Percentiles rank a stretch among this genome's conserved stretches.
phyloP scores from a whole-genome alignment of 2,113 vertebrate species.

The Elanus axillaris region DNA sequence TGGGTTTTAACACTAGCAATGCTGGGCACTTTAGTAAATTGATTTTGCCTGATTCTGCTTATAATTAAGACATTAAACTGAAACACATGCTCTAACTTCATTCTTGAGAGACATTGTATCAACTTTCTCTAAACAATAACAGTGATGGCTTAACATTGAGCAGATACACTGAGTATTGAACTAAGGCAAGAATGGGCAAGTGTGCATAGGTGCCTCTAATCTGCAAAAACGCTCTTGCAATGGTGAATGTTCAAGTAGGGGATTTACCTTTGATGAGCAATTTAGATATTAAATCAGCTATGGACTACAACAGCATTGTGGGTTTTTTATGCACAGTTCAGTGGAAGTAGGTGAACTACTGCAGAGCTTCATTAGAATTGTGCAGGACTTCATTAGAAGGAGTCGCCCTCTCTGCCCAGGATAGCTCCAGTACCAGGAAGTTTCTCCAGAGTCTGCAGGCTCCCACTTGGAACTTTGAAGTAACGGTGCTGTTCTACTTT shows the following conservation, averaged over 20 bases:
- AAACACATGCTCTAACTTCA: neutral
- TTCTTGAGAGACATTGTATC: neutral
- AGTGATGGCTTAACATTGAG: neutral
- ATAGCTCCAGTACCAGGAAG: neutral
- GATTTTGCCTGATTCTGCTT: neutral
- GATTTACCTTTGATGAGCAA: conserved; percentile 5
- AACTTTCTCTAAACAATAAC: neutral
- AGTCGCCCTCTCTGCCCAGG: fast-evolving
- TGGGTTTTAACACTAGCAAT: neutral
- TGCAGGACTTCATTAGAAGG: neutral
- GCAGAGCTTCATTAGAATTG: neutral
- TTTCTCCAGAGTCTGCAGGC: neutral
- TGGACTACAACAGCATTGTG: neutral
- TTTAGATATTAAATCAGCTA: neutral
- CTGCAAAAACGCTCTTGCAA: neutral
- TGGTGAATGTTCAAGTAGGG: neutral
- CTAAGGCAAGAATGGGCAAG: neutral
- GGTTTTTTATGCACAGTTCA: neutral
- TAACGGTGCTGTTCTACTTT: neutral
- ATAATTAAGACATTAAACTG: neutral
- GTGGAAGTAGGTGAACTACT: neutral
- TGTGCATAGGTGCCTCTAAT: neutral
- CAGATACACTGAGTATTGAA: neutral
- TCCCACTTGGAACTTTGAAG: neutral
- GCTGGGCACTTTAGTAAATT: neutral